A percentile compares a stretch with the other conserved stretches of the same genome.
Evolutionary conservation across 2,797 vertebrate species (phyloP).

Genomic region (Sebastes flavidus): DNA sequence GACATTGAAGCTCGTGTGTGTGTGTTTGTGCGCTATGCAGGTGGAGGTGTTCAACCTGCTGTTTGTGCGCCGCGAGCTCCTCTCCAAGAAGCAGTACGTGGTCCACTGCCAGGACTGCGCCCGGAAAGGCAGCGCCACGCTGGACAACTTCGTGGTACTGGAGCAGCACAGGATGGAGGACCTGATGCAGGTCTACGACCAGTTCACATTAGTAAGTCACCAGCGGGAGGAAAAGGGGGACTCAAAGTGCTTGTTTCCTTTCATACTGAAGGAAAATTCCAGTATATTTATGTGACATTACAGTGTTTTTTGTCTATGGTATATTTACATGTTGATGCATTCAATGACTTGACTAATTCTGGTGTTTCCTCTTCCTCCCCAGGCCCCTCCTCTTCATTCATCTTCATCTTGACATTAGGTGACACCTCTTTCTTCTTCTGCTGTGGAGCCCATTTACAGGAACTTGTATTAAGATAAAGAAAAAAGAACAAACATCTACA

Average conservation of each 20-base stretch:
- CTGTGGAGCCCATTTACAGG: slow-evolving; percentile 82
- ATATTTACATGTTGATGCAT: neutral
- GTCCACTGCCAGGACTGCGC: slow-evolving; percentile 99
- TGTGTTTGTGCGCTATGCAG: slow-evolving; percentile 62
- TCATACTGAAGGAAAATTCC: neutral
- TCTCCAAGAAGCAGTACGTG: slow-evolving; percentile 92
- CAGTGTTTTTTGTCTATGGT: rapidly evolving
- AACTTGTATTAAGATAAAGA: slow-evolving; percentile 55
- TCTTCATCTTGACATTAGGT: slow-evolving; percentile 96
- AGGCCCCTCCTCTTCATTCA: slow-evolving; percentile 96
- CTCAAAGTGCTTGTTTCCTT: neutral
- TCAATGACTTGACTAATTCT: slow-evolving; percentile 16
- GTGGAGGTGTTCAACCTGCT: slow-evolving; percentile 98
- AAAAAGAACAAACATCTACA: slow-evolving; percentile 36
- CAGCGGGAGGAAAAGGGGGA: neutral
- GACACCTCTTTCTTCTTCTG: slow-evolving; percentile 77
- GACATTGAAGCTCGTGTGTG: neutral
- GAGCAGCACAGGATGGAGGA: slow-evolving; percentile 98
- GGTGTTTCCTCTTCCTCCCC: slow-evolving; percentile 5
- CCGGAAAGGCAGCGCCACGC: slow-evolving; percentile 90
- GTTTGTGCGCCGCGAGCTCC: slow-evolving; percentile 96
- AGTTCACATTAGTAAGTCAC: slow-evolving; percentile 97
- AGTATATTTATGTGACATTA: neutral
- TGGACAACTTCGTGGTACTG: slow-evolving; percentile 97
- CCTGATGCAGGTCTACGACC: slow-evolving; percentile 98